Conservation (phyloP, 2,797 vertebrate genomes). For the Rhinella marina region DNA sequence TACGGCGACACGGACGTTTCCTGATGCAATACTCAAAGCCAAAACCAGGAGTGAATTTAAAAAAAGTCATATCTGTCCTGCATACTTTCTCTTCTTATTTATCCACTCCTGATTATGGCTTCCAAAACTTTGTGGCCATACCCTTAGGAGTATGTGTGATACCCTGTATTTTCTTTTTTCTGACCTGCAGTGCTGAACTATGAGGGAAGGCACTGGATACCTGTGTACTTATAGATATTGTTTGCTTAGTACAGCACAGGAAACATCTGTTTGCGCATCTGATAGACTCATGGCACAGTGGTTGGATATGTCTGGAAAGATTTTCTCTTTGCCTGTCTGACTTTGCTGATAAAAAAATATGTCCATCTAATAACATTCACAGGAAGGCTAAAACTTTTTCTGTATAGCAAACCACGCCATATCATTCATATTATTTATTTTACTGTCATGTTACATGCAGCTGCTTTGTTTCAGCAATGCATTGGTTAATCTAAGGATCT, state of each 20-base stretch:
- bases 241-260: slow-evolving; percentile 16
- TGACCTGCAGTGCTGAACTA: background rate
- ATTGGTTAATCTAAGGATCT: background rate
- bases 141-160: too few relatives aligned
- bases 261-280: slow-evolving; percentile 35
- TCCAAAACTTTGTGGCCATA: too few relatives aligned
- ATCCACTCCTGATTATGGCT: too few relatives aligned
- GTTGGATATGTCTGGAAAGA: background rate
- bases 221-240: background rate
- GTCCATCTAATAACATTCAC: background rate
- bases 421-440: background rate
- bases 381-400: background rate
- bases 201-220: background rate
- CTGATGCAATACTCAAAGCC: too few relatives aligned
- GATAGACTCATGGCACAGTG: background rate
- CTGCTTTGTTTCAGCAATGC: background rate
- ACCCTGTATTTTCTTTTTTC: too few relatives aligned
- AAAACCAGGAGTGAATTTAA: too few relatives aligned
- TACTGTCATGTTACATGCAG: background rate
- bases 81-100: too few relatives aligned
- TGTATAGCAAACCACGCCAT: background rate
- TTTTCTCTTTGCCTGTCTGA: slow-evolving; percentile 5
- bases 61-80: too few relatives aligned
- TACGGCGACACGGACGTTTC: too few relatives aligned
- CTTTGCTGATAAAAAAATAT: slow-evolving; percentile 9